phyloP scores from a whole-genome alignment of 2,113 vertebrate species.

The Raja brachyura region DNA sequence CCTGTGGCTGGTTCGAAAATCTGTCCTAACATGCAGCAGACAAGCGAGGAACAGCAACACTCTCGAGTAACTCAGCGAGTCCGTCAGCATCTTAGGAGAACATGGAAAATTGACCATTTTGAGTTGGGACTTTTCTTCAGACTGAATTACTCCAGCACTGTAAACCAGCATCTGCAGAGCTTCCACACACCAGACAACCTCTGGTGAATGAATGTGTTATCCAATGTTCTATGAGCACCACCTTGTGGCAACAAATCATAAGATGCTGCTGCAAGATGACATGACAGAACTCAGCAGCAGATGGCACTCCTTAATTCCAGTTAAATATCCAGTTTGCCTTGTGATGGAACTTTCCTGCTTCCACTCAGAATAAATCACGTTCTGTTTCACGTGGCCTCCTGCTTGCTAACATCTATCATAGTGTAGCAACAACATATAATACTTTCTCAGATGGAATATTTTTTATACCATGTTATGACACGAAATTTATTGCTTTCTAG shows the following conservation, averaged over 20 bases:
- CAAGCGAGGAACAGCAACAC: no score
- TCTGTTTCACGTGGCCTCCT: not conserved
- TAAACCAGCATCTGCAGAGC: no score
- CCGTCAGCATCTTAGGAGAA: no score
- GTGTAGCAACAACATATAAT: not conserved
- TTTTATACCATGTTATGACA: not conserved
- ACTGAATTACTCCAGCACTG: no score
- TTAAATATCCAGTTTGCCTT: not conserved
- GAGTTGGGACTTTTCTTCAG: no score
- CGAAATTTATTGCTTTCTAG: not conserved
- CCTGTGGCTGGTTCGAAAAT: not conserved
- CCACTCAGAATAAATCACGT: not conserved
- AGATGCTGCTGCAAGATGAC: not conserved
- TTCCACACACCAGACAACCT: not conserved
- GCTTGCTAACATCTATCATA: not conserved
- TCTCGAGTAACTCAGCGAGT: no score
- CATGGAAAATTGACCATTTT: no score
- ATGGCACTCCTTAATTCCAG: not conserved
- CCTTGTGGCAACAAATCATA: constrained; percentile 23
- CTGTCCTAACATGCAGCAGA: not conserved
- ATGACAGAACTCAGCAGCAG: not conserved
- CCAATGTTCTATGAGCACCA: constrained; percentile 2
- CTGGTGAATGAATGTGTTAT: not conserved
- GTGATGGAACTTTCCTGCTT: not conserved
- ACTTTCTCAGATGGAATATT: not conserved